phyloP scores from a whole-genome alignment of 2,113 vertebrate genomes.

The Passerina amoena region DNA sequence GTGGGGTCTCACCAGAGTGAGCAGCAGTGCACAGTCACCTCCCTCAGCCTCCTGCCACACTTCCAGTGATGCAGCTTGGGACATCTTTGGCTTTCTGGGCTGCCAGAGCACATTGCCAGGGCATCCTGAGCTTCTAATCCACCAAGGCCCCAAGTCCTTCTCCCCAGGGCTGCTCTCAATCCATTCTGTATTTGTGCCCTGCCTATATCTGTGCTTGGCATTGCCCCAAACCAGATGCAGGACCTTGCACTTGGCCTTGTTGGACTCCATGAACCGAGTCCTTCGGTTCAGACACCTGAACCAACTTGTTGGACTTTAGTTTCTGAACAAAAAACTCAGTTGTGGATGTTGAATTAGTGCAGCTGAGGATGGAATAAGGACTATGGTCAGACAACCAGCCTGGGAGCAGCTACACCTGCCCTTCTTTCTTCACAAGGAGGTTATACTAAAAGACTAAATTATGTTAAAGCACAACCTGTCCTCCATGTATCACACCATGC shows the following conservation, averaged over 20 bases:
- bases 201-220: neutral
- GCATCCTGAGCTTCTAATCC: neutral
- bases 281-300: neutral
- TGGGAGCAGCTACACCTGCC: neutral
- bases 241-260: neutral
- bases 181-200: neutral
- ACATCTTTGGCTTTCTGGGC: neutral
- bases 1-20: neutral
- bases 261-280: neutral
- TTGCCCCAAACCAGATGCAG: neutral
- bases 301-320: neutral
- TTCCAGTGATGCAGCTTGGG: neutral
- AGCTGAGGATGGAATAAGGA: neutral
- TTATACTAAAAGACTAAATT: neutral
- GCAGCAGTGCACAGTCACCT: neutral
- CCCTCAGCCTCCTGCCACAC: neutral
- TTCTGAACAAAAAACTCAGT: neutral
- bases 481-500: neutral
- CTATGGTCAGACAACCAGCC: neutral
- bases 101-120: neutral
- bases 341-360: neutral
- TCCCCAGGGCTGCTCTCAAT: neutral
- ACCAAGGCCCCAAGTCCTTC: neutral
- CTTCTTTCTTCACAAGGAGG: neutral
- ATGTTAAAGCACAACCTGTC: neutral